Base-by-base conservation (phyloP, 2,113 vertebrate species). In the Catharus minimus region DNA sequence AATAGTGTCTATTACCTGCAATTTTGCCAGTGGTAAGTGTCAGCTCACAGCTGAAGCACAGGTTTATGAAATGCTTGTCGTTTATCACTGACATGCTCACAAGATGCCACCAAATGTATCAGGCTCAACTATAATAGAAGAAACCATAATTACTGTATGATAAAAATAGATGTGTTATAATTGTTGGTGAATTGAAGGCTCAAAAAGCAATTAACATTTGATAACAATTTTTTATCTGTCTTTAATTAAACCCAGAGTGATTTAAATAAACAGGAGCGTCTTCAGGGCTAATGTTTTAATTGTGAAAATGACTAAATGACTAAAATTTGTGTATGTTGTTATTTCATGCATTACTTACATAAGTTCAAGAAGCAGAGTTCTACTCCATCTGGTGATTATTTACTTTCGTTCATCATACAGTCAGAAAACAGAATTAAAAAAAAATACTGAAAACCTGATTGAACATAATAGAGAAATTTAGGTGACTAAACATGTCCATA, bases 321-420 rank as follows among this genome's bases (percentile, higher is more conserved):
- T 38, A 38, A 38, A 38, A 88, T 83, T 68, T 75, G 13, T 55
- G 38, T 60, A 57, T 55, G 30, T 66, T 62, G 27, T 36, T 93
- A 88, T 88, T 95, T 90, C 32, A 66, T 75, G 26, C 38, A 55
- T 27, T 65, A 43, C 49, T 81, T 95, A 49, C 1, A 1, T 53
- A 74, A 92, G 5, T 73, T 90, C 74, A 89, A 72, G 69, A 79
- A 89, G 36, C 57, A 88, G 53, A 67, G 84, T 82, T 92, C 68
- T 18, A 36, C 74, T 90, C 74, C 90, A 82, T 88, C 66, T 93
- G 92, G 73, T 90, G 73, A 88, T 86, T 93, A 82, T 94, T 95
- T 92, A 65, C 33, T 84, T 92, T 72, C 22, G 94, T 72, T 90
- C 79, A 65, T 86, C n/a, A 83, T 32, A 24, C n/a, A 85, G 77